These are phyloP conservation scores for Apocheima hispidaria DNA, from an alignment of 2,888 invertebrate species.

Conservation along the genomic window DNA sequence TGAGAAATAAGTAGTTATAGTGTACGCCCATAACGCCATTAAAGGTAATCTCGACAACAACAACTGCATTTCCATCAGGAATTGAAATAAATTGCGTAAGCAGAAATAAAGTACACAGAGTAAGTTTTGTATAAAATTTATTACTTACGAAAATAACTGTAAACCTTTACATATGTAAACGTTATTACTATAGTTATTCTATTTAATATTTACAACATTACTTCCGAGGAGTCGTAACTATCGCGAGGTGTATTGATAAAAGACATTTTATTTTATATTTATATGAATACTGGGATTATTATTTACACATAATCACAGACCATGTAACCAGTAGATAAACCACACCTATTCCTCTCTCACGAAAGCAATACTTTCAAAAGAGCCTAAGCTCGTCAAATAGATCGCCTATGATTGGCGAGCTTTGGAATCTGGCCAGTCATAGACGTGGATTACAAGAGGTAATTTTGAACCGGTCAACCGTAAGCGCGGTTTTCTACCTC, in stretches of 20 bases:
- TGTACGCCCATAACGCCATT: constrained; percentile 37
- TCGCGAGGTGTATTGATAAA: constrained; percentile 67
- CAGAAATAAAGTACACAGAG: constrained; percentile 11
- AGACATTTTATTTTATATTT: constrained; percentile 44
- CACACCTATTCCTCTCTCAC: too few species aligned
- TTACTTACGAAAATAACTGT: constrained; percentile 40
- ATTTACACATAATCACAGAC: too few species aligned
- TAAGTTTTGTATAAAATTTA: constrained; percentile 35
- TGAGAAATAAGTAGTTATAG: constrained; percentile 33
- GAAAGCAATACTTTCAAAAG: too few species aligned
- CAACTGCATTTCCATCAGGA: constrained; percentile 21
- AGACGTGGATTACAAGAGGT: too few species aligned
- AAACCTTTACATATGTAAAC: constrained; percentile 36
- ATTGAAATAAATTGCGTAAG: constrained; percentile 21
- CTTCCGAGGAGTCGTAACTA: constrained; percentile 47
- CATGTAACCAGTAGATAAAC: too few species aligned
- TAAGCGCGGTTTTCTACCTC: too few species aligned
- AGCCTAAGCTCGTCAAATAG: too few species aligned
- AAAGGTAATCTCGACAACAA: constrained; percentile 34
- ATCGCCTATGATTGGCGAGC: too few species aligned
- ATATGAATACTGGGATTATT: constrained; percentile 34
- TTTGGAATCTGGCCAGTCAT: too few species aligned
- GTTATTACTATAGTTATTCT: constrained; percentile 32
- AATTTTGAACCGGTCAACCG: too few species aligned
- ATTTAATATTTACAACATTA: constrained; percentile 63